Conservation (phyloP, 2,797 vertebrate genomes). For the Pangasius mekongensis region DNA sequence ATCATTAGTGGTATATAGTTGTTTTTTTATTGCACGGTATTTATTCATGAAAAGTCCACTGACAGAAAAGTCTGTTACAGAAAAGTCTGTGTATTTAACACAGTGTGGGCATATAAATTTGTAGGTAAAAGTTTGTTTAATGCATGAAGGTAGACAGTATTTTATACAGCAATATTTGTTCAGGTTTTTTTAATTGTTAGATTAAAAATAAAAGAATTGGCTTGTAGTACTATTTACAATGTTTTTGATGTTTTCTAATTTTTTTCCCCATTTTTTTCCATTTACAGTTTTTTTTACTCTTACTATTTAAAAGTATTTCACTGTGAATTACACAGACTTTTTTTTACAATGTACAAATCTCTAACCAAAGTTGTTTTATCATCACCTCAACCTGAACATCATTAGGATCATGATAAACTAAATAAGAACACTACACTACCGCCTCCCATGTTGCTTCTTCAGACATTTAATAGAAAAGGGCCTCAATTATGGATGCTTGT, state of each 20-base stretch:
- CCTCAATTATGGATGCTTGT: conserved; percentile 73
- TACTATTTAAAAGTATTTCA: background rate
- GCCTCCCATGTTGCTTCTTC: conserved; percentile 61
- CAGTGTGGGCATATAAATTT: too few species aligned
- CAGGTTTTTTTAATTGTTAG: background rate
- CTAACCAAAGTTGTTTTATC: background rate
- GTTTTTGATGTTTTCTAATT: background rate
- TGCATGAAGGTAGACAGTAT: background rate
- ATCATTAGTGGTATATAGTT: too few species aligned
- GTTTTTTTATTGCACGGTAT: too few species aligned
- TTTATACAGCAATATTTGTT: background rate
- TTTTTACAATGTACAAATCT: background rate
- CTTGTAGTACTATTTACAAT: background rate
- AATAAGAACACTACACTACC: conserved; percentile 47
- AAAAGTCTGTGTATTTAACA: too few species aligned
- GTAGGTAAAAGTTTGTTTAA: too few species aligned
- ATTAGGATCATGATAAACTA: conserved; percentile 50
- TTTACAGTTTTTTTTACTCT: background rate
- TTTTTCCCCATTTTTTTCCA: background rate
- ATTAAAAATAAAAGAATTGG: background rate
- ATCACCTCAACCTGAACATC: background rate
- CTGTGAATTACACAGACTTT: background rate
- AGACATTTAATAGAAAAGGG: conserved; percentile 72
- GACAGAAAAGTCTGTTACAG: too few species aligned
- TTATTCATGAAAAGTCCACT: too few species aligned